phyloP scores from a whole-genome alignment of 2,797 vertebrate genomes.

The Acanthurus leucopareius region DNA sequence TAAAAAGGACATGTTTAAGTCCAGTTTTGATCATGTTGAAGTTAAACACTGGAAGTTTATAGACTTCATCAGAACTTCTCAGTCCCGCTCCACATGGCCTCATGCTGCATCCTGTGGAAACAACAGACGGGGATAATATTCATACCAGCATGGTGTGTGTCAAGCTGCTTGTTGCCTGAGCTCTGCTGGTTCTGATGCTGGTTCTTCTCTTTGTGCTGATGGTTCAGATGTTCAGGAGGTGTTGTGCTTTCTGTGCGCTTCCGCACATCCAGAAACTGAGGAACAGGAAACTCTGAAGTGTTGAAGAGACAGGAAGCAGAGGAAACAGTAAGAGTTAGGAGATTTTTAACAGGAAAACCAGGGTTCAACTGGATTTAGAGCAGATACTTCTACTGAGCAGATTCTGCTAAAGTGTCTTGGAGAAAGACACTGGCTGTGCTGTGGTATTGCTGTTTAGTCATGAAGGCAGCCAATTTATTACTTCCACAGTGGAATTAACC shows the following conservation, averaged over 20 bases:
- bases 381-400: no score
- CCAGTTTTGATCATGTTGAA: no score
- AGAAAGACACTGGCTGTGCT: not conserved
- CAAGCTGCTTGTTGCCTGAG: constrained; percentile 40
- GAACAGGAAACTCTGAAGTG: constrained; percentile 63
- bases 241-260: constrained; percentile 33
- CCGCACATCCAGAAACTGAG: constrained; percentile 63
- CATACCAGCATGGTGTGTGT: constrained; percentile 1
- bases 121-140: not conserved
- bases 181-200: constrained; percentile 59
- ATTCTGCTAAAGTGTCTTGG: not conserved
- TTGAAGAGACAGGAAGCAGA: not conserved
- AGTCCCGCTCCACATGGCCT: not conserved
- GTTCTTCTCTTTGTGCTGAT: constrained; percentile 52
- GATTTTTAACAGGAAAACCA: not conserved
- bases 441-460: not conserved
- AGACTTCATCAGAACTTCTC: not conserved
- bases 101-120: not conserved
- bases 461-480: not conserved
- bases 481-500: not conserved
- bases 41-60: no score
- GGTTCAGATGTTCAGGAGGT: constrained; percentile 40
- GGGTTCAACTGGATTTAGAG: not conserved
- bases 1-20: no score
- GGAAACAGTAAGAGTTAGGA: not conserved